Evolutionary conservation across 2,888 invertebrate species (phyloP).

Genomic region (Salpingus planirostris): DNA sequence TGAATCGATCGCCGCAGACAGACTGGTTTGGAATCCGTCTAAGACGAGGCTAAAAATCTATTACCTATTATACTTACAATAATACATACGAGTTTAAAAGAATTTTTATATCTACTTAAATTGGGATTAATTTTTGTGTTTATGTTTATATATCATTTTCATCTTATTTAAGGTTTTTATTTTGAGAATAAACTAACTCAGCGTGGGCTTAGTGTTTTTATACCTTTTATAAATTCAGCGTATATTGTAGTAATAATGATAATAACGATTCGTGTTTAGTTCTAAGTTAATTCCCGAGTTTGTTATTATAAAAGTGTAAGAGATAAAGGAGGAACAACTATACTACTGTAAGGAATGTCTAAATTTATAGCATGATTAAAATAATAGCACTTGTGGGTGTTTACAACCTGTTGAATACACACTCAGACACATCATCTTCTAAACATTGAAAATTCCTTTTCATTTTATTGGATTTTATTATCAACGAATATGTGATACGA

Average conservation of each 20-base stretch:
- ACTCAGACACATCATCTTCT: too few relatives aligned
- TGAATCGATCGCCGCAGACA: too few relatives aligned
- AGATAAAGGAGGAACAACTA: too few relatives aligned
- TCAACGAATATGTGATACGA: constrained; percentile 1
- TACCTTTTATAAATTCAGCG: constrained; percentile 4
- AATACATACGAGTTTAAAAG: background rate
- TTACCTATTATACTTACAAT: constrained; percentile 2
- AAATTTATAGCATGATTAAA: too few relatives aligned
- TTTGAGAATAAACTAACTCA: too few relatives aligned
- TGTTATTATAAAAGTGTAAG: background rate
- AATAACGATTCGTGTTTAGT: background rate
- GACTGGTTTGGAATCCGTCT: too few relatives aligned
- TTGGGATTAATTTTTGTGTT: constrained; percentile 4
- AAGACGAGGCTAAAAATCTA: too few relatives aligned
- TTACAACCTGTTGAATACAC: too few relatives aligned
- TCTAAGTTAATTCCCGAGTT: background rate
- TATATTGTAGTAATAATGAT: background rate
- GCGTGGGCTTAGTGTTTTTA: constrained; percentile 2
- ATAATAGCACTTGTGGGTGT: too few relatives aligned
- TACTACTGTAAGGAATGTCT: too few relatives aligned
- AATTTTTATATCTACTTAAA: constrained; percentile 1
- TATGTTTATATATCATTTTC: constrained; percentile 1
- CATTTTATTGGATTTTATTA: too few relatives aligned
- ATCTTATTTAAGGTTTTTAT: constrained; percentile 1
- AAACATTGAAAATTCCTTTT: too few relatives aligned